These are phyloP conservation scores for Emmelina monodactyla DNA, from an alignment of 2,888 invertebrate genomes.

Conservation along the genomic window DNA sequence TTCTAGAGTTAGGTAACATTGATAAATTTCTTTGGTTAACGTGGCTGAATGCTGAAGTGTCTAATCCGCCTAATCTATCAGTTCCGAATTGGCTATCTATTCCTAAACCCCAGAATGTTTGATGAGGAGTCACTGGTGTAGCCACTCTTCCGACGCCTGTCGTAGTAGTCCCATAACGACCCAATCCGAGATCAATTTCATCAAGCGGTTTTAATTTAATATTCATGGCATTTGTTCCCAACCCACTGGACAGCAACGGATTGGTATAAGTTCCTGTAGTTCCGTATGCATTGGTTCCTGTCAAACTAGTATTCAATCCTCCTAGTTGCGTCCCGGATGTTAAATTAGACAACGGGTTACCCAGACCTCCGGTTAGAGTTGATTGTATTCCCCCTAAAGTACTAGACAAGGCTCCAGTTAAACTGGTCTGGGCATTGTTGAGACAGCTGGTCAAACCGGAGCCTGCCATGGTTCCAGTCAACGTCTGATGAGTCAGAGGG, in stretches of 20 bases:
- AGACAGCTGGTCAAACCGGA: constrained; percentile 50
- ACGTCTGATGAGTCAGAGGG: constrained; percentile 46
- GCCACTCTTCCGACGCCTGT: constrained; percentile 59
- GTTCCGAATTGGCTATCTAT: constrained; percentile 68
- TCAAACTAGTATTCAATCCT: constrained; percentile 46
- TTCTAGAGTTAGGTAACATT: constrained; percentile 52
- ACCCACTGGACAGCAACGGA: constrained; percentile 66
- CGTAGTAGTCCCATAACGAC: constrained; percentile 59
- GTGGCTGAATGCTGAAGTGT: constrained; percentile 66
- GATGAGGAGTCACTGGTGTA: constrained; percentile 72
- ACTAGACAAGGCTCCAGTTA: constrained; percentile 47
- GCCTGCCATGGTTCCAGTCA: constrained; percentile 59
- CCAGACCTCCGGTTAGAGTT: constrained; percentile 43
- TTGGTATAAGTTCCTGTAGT: constrained; percentile 69
- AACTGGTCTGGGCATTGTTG: constrained; percentile 49
- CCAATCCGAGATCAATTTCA: constrained; percentile 73
- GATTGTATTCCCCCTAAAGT: constrained; percentile 52
- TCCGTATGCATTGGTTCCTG: constrained; percentile 42
- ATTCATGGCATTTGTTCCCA: constrained; percentile 67
- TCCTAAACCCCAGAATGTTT: constrained; percentile 66
- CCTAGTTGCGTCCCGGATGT: constrained; percentile 48
- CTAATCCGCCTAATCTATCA: constrained; percentile 65
- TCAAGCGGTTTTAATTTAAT: constrained; percentile 77
- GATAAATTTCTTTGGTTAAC: constrained; percentile 66
- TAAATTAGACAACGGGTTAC: constrained; percentile 47